A percentile compares a stretch with the other conserved stretches of the same genome.
Conservation (phyloP, 1,140 invertebrate species). For the Paraescarpia echinospica region DNA sequence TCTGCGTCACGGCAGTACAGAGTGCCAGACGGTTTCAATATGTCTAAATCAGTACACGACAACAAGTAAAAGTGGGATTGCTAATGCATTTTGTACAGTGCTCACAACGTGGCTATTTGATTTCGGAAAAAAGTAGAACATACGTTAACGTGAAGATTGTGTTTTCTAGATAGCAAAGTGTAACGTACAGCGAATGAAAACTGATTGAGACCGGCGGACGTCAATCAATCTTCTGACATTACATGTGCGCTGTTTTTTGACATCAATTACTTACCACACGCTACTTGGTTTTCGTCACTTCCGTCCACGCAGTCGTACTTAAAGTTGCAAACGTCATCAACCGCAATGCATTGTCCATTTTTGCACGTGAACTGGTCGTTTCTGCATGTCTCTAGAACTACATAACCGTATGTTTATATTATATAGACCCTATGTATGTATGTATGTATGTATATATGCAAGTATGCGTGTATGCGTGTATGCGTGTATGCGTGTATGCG, state of each 20-base stretch:
- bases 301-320: slow-evolving; percentile 24
- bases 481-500: not conserved
- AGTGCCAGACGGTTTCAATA: not conserved
- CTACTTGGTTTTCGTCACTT: slow-evolving; percentile 4
- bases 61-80: no score
- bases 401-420: not conserved
- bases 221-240: no score
- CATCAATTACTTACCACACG: slow-evolving; percentile 3
- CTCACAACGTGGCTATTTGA: not conserved
- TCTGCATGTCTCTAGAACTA: slow-evolving; percentile 16
- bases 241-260: no score
- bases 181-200: not conserved
- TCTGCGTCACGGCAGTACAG: not conserved
- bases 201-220: no score
- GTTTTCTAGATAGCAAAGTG: not conserved
- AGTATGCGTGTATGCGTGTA: not conserved
- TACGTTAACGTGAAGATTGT: not conserved
- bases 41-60: not conserved
- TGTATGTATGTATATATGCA: not conserved
- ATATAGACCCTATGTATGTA: not conserved
- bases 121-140: not conserved
- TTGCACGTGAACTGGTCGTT: not conserved
- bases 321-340: slow-evolving; percentile 18
- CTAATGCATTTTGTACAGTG: not conserved
- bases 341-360: slow-evolving; percentile 10